Evolutionary conservation across 2,888 invertebrate species (phyloP).

Genomic region (Eupsilia transversa): DNA sequence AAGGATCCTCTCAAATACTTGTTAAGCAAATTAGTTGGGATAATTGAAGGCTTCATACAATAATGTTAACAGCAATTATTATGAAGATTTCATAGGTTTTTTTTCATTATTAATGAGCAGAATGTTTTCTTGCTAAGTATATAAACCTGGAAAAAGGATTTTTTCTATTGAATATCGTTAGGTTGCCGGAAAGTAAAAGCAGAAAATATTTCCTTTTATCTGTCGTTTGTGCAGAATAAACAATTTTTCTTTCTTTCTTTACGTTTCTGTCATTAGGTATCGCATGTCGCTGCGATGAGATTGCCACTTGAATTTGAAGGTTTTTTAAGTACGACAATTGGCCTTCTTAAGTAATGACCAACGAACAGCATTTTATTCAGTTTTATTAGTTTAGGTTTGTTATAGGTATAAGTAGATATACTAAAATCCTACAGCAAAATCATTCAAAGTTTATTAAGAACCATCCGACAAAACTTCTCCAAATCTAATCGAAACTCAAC

Average conservation of each 20-base stretch:
- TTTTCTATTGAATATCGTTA: not conserved
- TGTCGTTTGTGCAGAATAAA: too few relatives aligned
- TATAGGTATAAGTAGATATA: too few relatives aligned
- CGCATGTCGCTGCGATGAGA: too few relatives aligned
- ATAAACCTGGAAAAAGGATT: too few relatives aligned
- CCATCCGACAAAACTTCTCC: not conserved
- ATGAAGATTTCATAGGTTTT: not conserved
- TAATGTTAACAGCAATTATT: not conserved
- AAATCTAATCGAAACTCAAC: conserved; percentile 16
- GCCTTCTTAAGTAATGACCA: too few relatives aligned
- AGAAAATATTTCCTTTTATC: not conserved
- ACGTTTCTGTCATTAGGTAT: too few relatives aligned
- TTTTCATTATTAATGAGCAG: not conserved
- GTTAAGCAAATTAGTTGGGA: conserved; percentile 13
- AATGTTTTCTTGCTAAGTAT: too few relatives aligned
- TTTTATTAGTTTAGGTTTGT: too few relatives aligned
- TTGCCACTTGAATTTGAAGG: too few relatives aligned
- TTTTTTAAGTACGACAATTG: too few relatives aligned
- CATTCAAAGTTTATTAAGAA: conserved; percentile 14
- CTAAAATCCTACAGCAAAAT: not conserved
- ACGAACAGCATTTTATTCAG: too few relatives aligned
- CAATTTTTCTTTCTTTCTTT: too few relatives aligned
- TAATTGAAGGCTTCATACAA: not conserved
- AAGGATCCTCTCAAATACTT: conserved; percentile 17
- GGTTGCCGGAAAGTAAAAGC: not conserved